Base-by-base conservation (phyloP, 2,113 vertebrate genomes). In the Odocoileus virginianus region DNA sequence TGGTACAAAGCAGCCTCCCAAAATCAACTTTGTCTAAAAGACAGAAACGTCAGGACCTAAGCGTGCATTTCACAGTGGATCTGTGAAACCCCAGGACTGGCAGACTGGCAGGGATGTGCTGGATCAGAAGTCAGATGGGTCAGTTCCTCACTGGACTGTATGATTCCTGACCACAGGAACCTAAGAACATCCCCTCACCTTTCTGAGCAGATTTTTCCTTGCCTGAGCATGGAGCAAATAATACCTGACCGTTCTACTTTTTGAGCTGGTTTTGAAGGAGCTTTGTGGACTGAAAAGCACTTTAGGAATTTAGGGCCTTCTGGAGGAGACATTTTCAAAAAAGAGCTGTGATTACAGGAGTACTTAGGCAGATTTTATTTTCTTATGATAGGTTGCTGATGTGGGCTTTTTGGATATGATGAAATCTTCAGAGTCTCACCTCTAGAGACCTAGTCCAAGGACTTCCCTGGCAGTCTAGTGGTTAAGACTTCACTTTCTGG, bases 301-400 rank as follows among this genome's bases (percentile, higher is more conserved):
- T 81, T 91, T 71, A 52, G 27, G 25, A 64, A 28, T 23, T 3
- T 17, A 27, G 30, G 16, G 81, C 50, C 40, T 83, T 17, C n/a
- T 45, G 21, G 58, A 61, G 1, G 5, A 83, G 16, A 58, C 85
- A 36, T 94, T 92, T 61, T 47, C 67, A 30, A 45, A 67, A 89
- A 58, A 78, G 14, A 79, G 15, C 58, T 81, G 15, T 78, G 81
- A 55, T 64, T 64, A 78, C 27, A 58, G n/a, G 2, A 60, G 50
- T 40, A 52, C 23, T 87, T 16, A n/a, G 85, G n/a, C 12, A 40
- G 36, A 58, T 64, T 82, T 92, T 85, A 36, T 89, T 82, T 96
- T 91, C 60, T 91, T 47, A 8, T n/a, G 57, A 25, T n/a, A 52
- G 40, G n/a, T 76, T 95, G 94, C 87, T 91, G 85, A 93, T 97